Percentiles rank a stretch among this genome's conserved stretches.
phyloP scores from a whole-genome alignment of 2,888 invertebrate species.

The Julus scandinavius region DNA sequence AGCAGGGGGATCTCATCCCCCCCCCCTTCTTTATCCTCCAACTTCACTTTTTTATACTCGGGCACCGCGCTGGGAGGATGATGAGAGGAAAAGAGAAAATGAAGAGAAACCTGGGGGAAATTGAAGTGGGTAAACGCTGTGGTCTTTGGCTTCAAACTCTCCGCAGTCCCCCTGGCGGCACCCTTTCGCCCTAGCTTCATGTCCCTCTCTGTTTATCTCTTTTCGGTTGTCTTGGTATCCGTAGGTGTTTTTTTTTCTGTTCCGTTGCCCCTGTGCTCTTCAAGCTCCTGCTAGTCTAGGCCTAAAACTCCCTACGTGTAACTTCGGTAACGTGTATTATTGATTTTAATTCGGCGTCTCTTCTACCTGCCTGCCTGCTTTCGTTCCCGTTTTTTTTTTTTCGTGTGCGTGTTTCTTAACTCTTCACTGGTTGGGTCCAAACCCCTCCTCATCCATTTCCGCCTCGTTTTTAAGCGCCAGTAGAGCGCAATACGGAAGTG shows the following conservation, averaged over 20 bases:
- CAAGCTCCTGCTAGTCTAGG: not conserved
- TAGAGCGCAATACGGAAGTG: not conserved
- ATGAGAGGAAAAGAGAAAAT: constrained; percentile 9
- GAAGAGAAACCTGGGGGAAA: constrained; percentile 42
- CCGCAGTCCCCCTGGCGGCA: constrained; percentile 17
- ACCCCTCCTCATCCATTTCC: constrained; percentile 12
- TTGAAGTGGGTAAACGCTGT: constrained; percentile 30
- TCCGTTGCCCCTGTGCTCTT: constrained; percentile 13
- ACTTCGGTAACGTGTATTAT: constrained; percentile 31
- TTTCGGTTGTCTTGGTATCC: constrained; percentile 30
- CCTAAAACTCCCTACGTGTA: not conserved
- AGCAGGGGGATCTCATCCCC: not conserved
- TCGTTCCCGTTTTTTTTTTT: not conserved
- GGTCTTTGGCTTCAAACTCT: constrained; percentile 18
- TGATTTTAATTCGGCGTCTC: not conserved
- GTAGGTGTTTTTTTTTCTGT: not conserved
- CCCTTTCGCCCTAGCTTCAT: not conserved
- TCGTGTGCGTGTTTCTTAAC: constrained; percentile 3
- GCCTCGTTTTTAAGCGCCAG: not conserved
- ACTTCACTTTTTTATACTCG: not conserved
- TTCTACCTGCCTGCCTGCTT: not conserved
- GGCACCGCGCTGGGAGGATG: not conserved
- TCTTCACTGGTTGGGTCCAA: not conserved
- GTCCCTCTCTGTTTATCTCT: constrained; percentile 24
- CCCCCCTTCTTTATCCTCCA: not conserved